phyloP scores from a whole-genome alignment of 2,113 vertebrate genomes.

The Ahaetulla prasina region DNA sequence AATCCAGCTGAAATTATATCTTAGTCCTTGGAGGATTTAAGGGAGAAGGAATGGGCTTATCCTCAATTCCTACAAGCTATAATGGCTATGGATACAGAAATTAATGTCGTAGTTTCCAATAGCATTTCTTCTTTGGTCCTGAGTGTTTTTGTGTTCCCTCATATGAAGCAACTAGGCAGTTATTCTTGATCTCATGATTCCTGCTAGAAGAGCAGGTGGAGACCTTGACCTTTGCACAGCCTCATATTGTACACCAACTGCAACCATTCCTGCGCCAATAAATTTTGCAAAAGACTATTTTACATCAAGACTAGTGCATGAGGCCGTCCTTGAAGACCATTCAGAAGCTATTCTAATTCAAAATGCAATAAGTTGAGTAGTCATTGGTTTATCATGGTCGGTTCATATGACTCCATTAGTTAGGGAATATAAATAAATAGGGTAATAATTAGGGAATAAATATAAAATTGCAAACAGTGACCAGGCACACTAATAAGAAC shows the following conservation, averaged over 20 bases:
- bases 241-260: neutral
- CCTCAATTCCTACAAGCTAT: neutral
- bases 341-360: neutral
- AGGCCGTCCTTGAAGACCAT: neutral
- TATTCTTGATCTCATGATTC: neutral
- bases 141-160: neutral
- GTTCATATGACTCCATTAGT: neutral
- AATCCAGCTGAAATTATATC: neutral
- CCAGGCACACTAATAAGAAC: neutral
- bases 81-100: neutral
- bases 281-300: neutral
- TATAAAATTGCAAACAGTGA: neutral
- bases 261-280: neutral
- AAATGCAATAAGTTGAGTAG: neutral
- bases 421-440: neutral
- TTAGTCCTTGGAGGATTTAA: neutral
- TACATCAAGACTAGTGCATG: neutral
- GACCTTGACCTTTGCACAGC: neutral
- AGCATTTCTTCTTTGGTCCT: neutral
- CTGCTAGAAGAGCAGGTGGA: neutral
- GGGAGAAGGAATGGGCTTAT: neutral
- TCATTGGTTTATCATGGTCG: neutral
- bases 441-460: neutral
- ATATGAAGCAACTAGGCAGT: neutral
- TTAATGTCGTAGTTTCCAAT: neutral